phyloP scores from a whole-genome alignment of 2,113 vertebrate species.

The Saimiri boliviensis region DNA sequence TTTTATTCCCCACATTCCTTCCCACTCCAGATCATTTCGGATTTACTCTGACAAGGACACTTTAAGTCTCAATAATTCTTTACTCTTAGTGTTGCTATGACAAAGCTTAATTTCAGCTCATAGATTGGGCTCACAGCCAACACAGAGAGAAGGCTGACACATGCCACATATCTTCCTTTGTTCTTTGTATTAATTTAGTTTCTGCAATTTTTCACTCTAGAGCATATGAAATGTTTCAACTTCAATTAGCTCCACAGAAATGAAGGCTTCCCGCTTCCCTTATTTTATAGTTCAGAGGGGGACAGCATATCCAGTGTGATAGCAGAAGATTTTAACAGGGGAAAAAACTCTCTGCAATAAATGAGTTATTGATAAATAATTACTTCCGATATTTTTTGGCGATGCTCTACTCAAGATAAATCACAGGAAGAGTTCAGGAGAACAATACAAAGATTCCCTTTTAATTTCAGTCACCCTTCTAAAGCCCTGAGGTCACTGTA shows the following conservation, averaged over 20 bases:
- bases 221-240: conserved; percentile 69
- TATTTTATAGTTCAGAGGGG: not conserved
- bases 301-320: not conserved
- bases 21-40: not conserved
- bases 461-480: conserved; percentile 28
- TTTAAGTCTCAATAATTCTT: conserved; percentile 52
- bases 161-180: conserved; percentile 48
- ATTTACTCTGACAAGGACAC: conserved; percentile 19
- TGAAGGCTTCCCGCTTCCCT: fast-evolving
- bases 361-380: conserved; percentile 3
- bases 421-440: not conserved
- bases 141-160: not conserved
- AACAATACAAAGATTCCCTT: conserved; percentile 38
- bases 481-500: not conserved
- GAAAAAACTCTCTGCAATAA: not conserved
- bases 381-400: not conserved
- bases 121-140: conserved; percentile 29
- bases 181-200: conserved; percentile 64
- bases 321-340: not conserved
- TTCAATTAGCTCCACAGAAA: conserved; percentile 69
- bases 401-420: conserved; percentile 19
- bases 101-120: conserved; percentile 54
- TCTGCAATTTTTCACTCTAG: conserved; percentile 59
- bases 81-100: not conserved
- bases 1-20: not conserved